Percentiles rank a stretch among this genome's conserved stretches.
Evolutionary conservation across 2,888 invertebrate species (phyloP).

Genomic region (Agriopis marginaria): DNA sequence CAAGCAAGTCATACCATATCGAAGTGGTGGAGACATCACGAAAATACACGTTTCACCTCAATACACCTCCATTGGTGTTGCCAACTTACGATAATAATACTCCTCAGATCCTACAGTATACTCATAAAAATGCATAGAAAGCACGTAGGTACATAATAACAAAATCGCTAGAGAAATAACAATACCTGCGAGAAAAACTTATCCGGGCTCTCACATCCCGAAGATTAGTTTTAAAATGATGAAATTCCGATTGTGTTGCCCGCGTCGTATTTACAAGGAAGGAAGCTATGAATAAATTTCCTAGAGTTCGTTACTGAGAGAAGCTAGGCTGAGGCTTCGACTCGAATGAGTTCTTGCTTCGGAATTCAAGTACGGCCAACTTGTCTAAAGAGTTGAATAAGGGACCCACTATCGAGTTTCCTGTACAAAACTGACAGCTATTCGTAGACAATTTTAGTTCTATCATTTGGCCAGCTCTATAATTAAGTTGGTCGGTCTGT

Average conservation of each 20-base stretch:
- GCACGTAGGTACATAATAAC: constrained; percentile 1
- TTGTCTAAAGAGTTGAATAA: not conserved
- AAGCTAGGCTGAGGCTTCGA: constrained; percentile 44
- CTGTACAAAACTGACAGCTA: not conserved
- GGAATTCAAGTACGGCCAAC: not conserved
- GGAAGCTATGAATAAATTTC: constrained; percentile 81
- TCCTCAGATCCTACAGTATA: too few relatives aligned
- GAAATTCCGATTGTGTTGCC: constrained; percentile 69
- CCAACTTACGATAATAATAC: too few relatives aligned
- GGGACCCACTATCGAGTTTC: not conserved
- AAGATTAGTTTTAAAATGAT: constrained; percentile 69
- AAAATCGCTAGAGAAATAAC: constrained; percentile 4
- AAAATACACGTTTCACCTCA: too few relatives aligned
- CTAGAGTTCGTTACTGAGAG: constrained; percentile 73
- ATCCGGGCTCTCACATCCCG: constrained; percentile 23
- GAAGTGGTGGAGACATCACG: too few relatives aligned
- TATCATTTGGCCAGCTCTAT: not conserved
- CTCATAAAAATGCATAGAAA: constrained; percentile 12
- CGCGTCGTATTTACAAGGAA: constrained; percentile 70
- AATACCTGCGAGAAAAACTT: constrained; percentile 21
- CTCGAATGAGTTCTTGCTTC: constrained; percentile 43
- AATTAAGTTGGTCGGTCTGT: not conserved
- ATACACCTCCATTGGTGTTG: too few relatives aligned
- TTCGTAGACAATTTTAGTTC: not conserved
- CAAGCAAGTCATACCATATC: too few relatives aligned